phyloP scores from a whole-genome alignment of 2,888 invertebrate genomes.

The Acheta domesticus region DNA sequence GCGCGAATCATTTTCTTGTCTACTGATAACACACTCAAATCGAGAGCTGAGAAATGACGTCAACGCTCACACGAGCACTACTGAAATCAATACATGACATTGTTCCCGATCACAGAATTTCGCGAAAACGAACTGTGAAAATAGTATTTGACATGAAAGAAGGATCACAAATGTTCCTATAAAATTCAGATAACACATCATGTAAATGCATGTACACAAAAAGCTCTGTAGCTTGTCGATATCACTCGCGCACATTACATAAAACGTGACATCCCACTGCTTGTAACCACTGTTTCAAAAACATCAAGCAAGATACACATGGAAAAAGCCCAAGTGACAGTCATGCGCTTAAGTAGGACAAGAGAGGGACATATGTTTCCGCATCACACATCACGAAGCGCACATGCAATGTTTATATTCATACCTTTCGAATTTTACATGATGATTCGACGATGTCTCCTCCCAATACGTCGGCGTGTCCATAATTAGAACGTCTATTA shows the following conservation, averaged over 20 bases:
- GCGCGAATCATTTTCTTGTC: too few relatives aligned
- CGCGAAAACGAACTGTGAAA: too few relatives aligned
- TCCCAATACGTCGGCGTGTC: slow-evolving; percentile 29
- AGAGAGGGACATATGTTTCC: neutral
- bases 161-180: too few relatives aligned
- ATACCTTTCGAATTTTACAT: slow-evolving; percentile 36
- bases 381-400: neutral
- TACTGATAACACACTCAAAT: too few relatives aligned
- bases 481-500: slow-evolving; percentile 22
- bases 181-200: too few relatives aligned
- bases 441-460: slow-evolving; percentile 24
- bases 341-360: neutral
- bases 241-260: neutral
- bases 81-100: slow-evolving; percentile 6
- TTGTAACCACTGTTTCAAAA: too few relatives aligned
- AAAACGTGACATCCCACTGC: neutral
- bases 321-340: neutral
- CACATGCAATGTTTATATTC: neutral
- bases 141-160: too few relatives aligned
- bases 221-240: too few relatives aligned
- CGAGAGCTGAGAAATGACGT: neutral
- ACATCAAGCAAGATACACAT: too few relatives aligned
- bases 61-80: neutral
- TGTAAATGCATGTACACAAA: too few relatives aligned
- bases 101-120: neutral